A percentile compares a stretch with the other conserved stretches of the same genome.
phyloP scores from a whole-genome alignment of 2,113 vertebrate genomes.

The Megaleporinus macrocephalus region DNA sequence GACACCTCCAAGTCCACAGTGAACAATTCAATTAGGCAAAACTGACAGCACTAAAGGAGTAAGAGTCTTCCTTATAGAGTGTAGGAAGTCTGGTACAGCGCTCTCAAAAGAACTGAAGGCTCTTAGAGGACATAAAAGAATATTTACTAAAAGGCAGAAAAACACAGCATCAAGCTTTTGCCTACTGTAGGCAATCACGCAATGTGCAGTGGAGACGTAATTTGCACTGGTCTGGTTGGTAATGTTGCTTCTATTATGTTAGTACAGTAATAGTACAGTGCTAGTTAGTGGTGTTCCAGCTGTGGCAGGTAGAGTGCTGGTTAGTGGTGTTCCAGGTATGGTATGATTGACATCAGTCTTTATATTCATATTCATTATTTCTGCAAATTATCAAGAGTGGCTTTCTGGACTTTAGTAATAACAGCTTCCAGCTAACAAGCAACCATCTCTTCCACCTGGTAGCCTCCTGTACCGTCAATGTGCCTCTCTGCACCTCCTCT shows the following conservation, averaged over 20 bases:
- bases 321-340: too few species aligned
- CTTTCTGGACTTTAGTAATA: neutral
- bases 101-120: conserved; percentile 24
- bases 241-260: neutral
- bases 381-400: conserved; percentile 17
- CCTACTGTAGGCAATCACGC: neutral
- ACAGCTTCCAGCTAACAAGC: conserved; percentile 5
- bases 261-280: neutral
- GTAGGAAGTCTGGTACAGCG: conserved; percentile 23
- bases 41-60: conserved; percentile 34
- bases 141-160: conserved; percentile 21
- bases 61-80: neutral
- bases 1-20: conserved; percentile 40
- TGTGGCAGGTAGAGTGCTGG: too few species aligned
- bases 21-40: conserved; percentile 54
- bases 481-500: neutral
- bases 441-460: conserved; percentile 20
- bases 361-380: conserved; percentile 39
- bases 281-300: conserved; percentile 18
- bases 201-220: neutral
- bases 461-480: neutral
- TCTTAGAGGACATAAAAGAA: conserved; percentile 24
- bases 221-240: neutral
- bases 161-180: neutral
- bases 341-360: conserved; percentile 38